These are phyloP conservation scores for Caenorhabditis doughertyi DNA, from an alignment of 2,888 invertebrate genomes.

Conservation along the genomic window DNA sequence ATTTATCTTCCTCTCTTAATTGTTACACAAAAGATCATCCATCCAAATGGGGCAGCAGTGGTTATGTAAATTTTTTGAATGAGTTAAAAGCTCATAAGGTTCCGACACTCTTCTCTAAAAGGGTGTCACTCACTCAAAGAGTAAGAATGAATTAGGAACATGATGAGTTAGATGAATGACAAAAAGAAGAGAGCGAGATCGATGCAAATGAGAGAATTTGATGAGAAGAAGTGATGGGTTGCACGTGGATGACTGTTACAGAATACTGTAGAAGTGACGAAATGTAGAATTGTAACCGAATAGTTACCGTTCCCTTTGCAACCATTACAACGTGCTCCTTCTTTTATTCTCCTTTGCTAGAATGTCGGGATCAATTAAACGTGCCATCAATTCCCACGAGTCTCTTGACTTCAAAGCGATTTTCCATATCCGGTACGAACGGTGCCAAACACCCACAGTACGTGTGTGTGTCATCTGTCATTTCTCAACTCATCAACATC, in stretches of 20 bases:
- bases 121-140: constrained; percentile 27
- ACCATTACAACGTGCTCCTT: neutral
- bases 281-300: neutral
- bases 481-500: constrained; percentile 43
- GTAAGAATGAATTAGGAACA: neutral
- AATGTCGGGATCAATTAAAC: constrained; percentile 16
- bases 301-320: no score
- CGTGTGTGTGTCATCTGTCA: constrained; percentile 22
- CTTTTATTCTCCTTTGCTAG: neutral
- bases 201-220: constrained; percentile 20
- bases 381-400: constrained; percentile 4
- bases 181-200: constrained; percentile 34
- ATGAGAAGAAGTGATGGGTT: constrained; percentile 6
- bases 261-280: neutral
- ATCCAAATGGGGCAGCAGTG: constrained; percentile 21
- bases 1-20: constrained; percentile 13
- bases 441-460: neutral
- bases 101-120: constrained; percentile 2
- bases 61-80: constrained; percentile 31
- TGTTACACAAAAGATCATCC: constrained; percentile 57
- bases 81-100: constrained; percentile 17
- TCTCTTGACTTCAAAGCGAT: constrained; percentile 32
- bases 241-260: constrained; percentile 5
- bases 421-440: neutral
- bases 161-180: constrained; percentile 35